Evolutionary conservation across 2,888 invertebrate species (phyloP).

Genomic region (Drymonia ruficornis): DNA sequence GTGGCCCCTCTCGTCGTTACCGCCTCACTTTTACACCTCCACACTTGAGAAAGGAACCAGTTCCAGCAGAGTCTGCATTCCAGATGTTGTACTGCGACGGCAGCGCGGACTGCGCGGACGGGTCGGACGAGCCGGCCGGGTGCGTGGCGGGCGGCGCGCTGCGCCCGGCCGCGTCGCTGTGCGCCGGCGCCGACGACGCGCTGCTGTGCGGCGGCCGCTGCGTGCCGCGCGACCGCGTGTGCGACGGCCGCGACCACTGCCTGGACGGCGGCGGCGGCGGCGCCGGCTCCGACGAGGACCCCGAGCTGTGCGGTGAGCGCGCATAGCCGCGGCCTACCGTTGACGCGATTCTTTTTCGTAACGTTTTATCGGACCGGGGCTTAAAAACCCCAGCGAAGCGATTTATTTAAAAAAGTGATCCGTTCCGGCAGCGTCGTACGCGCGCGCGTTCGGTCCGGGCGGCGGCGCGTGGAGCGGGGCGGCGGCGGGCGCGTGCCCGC

Average conservation of each 20-base stretch:
- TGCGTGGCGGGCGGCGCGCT: slow-evolving; percentile 27
- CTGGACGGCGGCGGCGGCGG: slow-evolving; percentile 85
- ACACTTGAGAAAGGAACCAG: too few species aligned
- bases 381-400: too few species aligned
- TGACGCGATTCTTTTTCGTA: too few species aligned
- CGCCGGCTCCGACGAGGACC: slow-evolving; percentile 86
- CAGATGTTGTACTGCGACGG: slow-evolving; percentile 87
- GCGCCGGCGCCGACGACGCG: slow-evolving; percentile 69
- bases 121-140: slow-evolving; percentile 30
- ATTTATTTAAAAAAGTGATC: too few species aligned
- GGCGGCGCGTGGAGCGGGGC: slow-evolving; percentile 80
- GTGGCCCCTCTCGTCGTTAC: too few species aligned
- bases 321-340: too few species aligned
- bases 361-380: too few species aligned
- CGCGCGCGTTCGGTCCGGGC: slow-evolving; percentile 26
- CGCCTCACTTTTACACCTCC: too few species aligned
- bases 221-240: slow-evolving; percentile 86
- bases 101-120: slow-evolving; percentile 87
- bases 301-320: slow-evolving; percentile 73
- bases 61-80: slow-evolving; percentile 3
- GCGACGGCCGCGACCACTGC: slow-evolving; percentile 90
- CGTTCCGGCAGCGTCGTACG: slow-evolving; percentile 35
- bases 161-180: slow-evolving; percentile 29
- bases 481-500: slow-evolving; percentile 53
- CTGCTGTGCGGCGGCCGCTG: slow-evolving; percentile 88